phyloP scores from a whole-genome alignment of 2,797 vertebrate genomes.

The Microctenopoma stevenorrisi region DNA sequence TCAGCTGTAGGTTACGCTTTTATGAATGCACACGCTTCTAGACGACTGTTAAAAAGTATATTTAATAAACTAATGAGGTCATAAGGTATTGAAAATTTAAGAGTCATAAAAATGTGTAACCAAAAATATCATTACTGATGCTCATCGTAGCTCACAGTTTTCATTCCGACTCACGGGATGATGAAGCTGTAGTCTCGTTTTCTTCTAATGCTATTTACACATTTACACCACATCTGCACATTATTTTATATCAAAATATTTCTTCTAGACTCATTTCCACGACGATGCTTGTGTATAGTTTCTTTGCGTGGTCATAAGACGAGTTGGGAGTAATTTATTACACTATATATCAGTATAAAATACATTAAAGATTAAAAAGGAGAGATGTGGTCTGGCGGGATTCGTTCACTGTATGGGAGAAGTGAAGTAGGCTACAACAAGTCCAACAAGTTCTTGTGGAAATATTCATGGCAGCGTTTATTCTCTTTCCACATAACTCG shows the following conservation, averaged over 20 bases:
- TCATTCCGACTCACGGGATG: background rate
- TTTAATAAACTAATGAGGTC: background rate
- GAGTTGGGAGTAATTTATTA: background rate
- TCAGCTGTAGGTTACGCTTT: background rate
- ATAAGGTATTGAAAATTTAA: conserved; percentile 5
- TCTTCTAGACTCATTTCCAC: background rate
- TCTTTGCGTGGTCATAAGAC: background rate
- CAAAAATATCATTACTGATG: background rate
- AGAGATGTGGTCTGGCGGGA: background rate
- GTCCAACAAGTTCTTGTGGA: background rate
- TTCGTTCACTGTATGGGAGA: background rate
- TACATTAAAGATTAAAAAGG: background rate
- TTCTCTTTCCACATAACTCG: background rate
- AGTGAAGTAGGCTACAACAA: background rate
- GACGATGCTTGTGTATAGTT: background rate
- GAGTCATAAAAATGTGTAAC: conserved; percentile 2
- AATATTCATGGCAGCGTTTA: background rate
- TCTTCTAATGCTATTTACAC: conserved; percentile 11
- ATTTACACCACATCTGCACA: background rate
- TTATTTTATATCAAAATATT: background rate
- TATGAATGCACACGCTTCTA: conserved; percentile 5
- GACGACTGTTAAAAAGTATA: background rate
- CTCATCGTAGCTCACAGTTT: background rate
- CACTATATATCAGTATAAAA: background rate
- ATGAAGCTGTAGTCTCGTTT: background rate